These are phyloP conservation scores for Punctoribates punctum DNA, from an alignment of 2,888 invertebrate genomes.

Conservation along the genomic window DNA sequence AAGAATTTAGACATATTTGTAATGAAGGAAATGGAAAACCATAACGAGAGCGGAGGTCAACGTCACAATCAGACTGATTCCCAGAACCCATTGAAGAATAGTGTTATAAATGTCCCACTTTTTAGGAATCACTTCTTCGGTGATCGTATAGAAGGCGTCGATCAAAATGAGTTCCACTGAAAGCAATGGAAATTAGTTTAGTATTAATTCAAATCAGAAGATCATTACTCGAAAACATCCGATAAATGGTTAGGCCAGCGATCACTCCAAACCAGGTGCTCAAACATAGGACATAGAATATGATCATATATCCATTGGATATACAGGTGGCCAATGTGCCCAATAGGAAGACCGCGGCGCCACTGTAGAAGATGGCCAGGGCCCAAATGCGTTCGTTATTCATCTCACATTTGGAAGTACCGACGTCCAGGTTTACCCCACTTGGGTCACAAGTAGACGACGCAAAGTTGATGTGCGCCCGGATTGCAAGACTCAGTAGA, in stretches of 20 bases:
- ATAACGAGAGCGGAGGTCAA: neutral
- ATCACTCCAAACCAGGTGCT: neutral
- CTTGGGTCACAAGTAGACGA: neutral
- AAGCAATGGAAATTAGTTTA: too few species aligned
- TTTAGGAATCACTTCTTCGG: neutral
- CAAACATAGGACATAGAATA: neutral
- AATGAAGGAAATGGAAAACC: neutral
- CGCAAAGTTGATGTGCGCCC: neutral
- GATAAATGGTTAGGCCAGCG: neutral
- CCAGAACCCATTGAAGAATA: neutral
- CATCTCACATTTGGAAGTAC: neutral
- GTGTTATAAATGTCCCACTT: neutral
- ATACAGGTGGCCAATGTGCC: neutral
- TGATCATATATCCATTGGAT: neutral
- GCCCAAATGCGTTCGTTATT: neutral
- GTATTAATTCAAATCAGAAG: neutral
- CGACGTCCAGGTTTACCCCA: neutral
- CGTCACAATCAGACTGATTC: neutral
- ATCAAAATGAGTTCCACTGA: neutral
- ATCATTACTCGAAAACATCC: neutral
- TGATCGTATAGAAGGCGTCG: neutral
- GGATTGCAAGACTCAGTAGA: neutral
- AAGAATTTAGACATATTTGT: neutral
- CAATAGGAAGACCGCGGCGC: neutral
- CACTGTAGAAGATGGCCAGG: conserved; percentile 6